Evolutionary conservation across 37 sponge, comb jelly and placozoan species (phyloP), one percentile per base, ranked within the genome.

Genomic region (Cliona cf. orientalis): DNA sequence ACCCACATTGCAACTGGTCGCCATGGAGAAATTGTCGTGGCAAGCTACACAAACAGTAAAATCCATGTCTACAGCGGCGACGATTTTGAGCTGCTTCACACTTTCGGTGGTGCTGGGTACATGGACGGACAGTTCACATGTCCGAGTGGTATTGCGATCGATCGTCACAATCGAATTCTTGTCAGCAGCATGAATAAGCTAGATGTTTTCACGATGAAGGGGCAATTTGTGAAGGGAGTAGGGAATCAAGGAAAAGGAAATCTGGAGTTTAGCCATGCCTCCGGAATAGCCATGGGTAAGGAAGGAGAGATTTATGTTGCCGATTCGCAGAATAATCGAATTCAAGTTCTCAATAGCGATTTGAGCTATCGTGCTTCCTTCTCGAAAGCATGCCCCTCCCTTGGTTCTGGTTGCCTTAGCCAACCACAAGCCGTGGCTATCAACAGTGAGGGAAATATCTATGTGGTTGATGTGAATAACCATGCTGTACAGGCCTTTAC

Each of bases 391-490:
- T 31, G 45, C 53, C 22, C 12, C 28, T 3, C 12, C 1, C 61
- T 72, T 11, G 82, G 82, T 0, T 58, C 72, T 0, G 82, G 82
- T 17, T 64, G 29, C 38, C 82, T 82, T 29, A 83, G 36, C 67
- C 36, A 43, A 28, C 78, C 78, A 42, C 78, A 77, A 36, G 78
- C 49, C 12, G 64, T 77, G 35, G 78, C 65, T 12, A 42, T 77
- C 0, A 63, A 63, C 7, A 77, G 78, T 23, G 63, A 45, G 3
- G 78, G 78, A 0, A 77, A 44, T 38, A 32, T 77, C 1, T 63
- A 63, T 9, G 65, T 77, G 5, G 78, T 65, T 32, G 65, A 77
- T 34, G 41, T 42, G 64, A 61, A 64, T 44, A 77, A 63, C 34
- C 64, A 77, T 35, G 44, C 32, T 43, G 65, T 77, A 3, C 78